These are phyloP conservation scores for Taenaris catops DNA, from an alignment of 2,888 invertebrate species.

Conservation along the genomic window DNA sequence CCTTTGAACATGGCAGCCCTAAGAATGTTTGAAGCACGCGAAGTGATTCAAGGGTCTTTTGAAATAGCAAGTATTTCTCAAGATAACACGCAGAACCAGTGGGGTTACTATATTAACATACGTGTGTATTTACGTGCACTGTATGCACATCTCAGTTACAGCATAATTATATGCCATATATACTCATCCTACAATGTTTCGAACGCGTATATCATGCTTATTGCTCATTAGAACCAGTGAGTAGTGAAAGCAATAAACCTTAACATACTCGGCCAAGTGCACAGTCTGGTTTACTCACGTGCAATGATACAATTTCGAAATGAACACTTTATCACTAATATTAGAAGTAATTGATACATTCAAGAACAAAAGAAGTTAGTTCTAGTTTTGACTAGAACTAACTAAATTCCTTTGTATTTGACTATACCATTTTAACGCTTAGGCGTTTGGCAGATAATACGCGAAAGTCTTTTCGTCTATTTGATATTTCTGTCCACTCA, in stretches of 20 bases:
- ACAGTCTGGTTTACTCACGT: constrained; percentile 15
- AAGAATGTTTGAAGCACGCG: constrained; percentile 1
- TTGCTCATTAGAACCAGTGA: constrained; percentile 9
- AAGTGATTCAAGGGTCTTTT: constrained; percentile 12
- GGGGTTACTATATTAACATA: constrained; percentile 6
- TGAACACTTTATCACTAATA: not conserved
- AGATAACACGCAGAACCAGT: constrained; percentile 11
- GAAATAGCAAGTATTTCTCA: constrained; percentile 20
- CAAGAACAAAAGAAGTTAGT: too few species aligned
- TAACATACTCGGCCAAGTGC: constrained; percentile 14
- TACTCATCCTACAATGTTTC: constrained; percentile 15
- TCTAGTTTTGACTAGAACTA: too few species aligned
- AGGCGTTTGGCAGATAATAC: too few species aligned
- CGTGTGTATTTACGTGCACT: not conserved
- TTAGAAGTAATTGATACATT: too few species aligned
- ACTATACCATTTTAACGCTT: too few species aligned
- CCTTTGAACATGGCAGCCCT: not conserved
- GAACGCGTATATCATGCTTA: constrained; percentile 14
- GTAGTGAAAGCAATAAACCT: constrained; percentile 14
- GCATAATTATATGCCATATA: constrained; percentile 15
- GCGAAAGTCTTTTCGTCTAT: too few species aligned
- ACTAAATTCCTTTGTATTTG: too few species aligned
- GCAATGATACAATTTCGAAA: constrained; percentile 14
- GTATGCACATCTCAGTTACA: constrained; percentile 10
- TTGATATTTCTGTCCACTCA: too few species aligned